Evolutionary conservation across 2,797 vertebrate genomes (phyloP).

Genomic region (Melanotaenia trifasciata): DNA sequence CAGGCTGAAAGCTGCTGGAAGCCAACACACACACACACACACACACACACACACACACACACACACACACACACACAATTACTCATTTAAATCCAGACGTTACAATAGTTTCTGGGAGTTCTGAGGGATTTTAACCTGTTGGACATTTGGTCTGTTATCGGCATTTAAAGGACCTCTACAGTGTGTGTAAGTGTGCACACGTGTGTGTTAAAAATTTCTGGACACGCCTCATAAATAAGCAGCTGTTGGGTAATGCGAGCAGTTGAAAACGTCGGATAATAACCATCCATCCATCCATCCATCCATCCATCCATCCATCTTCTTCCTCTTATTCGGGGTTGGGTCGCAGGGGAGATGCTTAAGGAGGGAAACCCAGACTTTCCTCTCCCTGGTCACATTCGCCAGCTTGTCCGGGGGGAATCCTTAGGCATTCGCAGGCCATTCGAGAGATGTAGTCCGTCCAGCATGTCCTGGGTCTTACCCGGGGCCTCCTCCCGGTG

Average conservation of each 20-base stretch:
- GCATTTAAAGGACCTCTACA: not conserved
- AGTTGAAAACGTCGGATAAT: conserved; percentile 5
- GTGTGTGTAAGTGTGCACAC: not conserved
- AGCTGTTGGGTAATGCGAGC: not conserved
- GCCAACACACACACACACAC: conserved; percentile 30
- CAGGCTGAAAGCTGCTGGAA: conserved; percentile 44
- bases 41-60: conserved; percentile 29
- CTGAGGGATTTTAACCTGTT: conserved; percentile 39
- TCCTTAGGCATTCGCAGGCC: too few species aligned
- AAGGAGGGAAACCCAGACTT: too few species aligned
- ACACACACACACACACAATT: conserved; percentile 20
- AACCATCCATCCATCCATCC: not conserved
- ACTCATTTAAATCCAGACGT: conserved; percentile 42
- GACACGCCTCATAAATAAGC: conserved; percentile 13
- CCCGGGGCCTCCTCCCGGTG: too few species aligned
- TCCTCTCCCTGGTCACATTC: too few species aligned
- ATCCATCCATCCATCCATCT: too few species aligned
- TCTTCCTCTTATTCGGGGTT: too few species aligned
- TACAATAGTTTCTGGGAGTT: conserved; percentile 42
- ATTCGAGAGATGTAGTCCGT: too few species aligned
- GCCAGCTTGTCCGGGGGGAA: too few species aligned
- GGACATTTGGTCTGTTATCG: conserved; percentile 15
- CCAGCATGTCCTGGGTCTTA: too few species aligned
- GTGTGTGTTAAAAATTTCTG: not conserved
- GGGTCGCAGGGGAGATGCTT: too few species aligned